These are phyloP conservation scores for Pseudotriccus pelzelni DNA, from an alignment of 2,797 vertebrate species.

Conservation along the genomic window DNA sequence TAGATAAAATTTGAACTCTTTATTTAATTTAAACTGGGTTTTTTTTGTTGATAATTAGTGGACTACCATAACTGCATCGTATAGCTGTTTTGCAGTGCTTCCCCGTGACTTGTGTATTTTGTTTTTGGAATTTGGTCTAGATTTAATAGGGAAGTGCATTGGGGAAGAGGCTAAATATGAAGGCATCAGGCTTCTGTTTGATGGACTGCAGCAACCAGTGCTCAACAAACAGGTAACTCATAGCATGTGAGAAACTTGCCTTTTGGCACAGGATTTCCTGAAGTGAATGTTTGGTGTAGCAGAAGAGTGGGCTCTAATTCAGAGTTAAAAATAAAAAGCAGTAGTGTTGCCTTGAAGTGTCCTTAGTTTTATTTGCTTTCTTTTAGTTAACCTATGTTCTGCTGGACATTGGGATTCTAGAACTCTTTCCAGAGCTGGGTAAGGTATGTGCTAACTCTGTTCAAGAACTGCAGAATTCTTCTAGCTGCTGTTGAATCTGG, in stretches of 20 bases:
- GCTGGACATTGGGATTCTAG: slow-evolving; percentile 90
- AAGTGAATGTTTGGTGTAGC: neutral
- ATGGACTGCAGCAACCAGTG: slow-evolving; percentile 91
- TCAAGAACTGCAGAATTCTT: neutral
- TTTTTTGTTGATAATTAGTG: neutral
- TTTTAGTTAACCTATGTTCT: slow-evolving; percentile 91
- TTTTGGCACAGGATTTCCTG: neutral
- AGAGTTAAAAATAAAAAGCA: neutral
- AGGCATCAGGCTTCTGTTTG: slow-evolving; percentile 88
- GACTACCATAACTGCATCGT: fast-evolving
- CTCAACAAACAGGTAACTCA: slow-evolving; percentile 93
- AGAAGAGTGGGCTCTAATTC: neutral
- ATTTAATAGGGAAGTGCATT: slow-evolving; percentile 85
- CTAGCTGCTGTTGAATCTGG: neutral
- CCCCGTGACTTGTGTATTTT: neutral
- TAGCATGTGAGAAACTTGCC: neutral
- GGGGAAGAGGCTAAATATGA: slow-evolving; percentile 88
- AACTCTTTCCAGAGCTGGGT: slow-evolving; percentile 91
- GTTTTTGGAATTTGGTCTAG: slow-evolving; percentile 71
- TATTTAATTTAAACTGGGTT: neutral
- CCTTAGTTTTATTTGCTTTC: neutral
- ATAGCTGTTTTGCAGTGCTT: neutral
- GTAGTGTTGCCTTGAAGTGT: neutral
- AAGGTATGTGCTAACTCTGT: slow-evolving; percentile 74
- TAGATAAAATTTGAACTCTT: neutral